These are phyloP conservation scores for Dendrocincla fuliginosa DNA, from an alignment of 2,797 vertebrate species.

Conservation along the genomic window DNA sequence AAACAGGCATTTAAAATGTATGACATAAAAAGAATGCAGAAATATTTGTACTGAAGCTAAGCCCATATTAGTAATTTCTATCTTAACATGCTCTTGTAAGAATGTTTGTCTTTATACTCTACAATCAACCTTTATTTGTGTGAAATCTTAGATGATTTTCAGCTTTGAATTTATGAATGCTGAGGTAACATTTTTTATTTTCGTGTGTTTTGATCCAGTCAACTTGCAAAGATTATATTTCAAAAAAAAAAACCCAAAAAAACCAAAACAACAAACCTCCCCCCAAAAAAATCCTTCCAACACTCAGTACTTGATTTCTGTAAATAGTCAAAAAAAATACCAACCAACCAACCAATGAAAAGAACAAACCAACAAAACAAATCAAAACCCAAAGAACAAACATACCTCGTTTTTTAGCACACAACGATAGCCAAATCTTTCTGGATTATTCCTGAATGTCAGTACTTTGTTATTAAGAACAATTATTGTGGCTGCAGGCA, in stretches of 20 bases:
- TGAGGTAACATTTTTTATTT: background rate
- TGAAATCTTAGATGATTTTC: background rate
- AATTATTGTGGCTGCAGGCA: background rate
- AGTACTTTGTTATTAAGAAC: background rate
- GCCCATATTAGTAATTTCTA: background rate
- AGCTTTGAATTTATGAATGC: background rate
- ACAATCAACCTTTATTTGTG: background rate
- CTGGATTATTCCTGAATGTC: background rate
- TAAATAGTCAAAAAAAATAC: background rate
- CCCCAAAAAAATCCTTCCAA: background rate
- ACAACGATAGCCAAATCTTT: background rate
- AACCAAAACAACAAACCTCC: no score
- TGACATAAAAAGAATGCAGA: background rate
- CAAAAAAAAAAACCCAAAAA: background rate
- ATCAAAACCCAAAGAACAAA: background rate
- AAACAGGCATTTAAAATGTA: background rate
- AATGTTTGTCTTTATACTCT: background rate
- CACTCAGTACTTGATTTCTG: background rate
- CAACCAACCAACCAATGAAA: background rate
- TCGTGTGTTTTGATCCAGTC: background rate
- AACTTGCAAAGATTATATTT: background rate
- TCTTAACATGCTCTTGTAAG: background rate
- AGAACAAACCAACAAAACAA: background rate
- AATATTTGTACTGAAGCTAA: background rate
- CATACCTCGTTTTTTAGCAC: background rate